Evolutionary conservation across 1,140 invertebrate genomes (phyloP), one percentile per base, ranked within the genome.

Genomic region (Anastrepha ludens): DNA sequence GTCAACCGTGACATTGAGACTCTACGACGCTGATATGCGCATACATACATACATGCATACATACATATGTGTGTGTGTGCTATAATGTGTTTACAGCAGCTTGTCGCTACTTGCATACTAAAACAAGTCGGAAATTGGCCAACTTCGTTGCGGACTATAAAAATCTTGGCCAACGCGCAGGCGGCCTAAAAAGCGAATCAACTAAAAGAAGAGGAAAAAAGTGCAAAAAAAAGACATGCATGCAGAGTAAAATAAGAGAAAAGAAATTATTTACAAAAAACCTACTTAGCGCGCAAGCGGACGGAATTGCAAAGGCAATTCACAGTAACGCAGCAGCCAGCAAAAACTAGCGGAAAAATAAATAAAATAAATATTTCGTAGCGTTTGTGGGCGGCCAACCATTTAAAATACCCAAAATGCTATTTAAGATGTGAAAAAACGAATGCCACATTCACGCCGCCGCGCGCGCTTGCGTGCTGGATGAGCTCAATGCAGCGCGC

Each of bases 1-100:
- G 15, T 15, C 67, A 74, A n/a, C 67, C 67, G 67, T 74, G 67
- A 74, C 67, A 74, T 74, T 74, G 67, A 74, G 67, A 44, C 39
- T 44, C 2, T 74, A 8, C 15, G 67, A 15, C 41, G 39, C 6
- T 44, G 17, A 65, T 29, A 7, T 44, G 41, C 17, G 67, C 15
- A 62, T 13, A 62, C 55, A 58, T 62, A 2, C 4, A 5, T 62
- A 13, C 6, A 8, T 62, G 4, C 15, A 62, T 62, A 62, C 60
- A n/a, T 17, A n/a, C 29, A 6, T 39, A 13, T 65, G 29, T 67
- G 20, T 67, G 29, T 29, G 39, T 67, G 64, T 29, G 20, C 15
- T 6, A 70, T 70, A 11, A 44, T 29, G 9, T 7, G 65, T 29
- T 39, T 41, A 67, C 29, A 3, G n/a, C n/a, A 29, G 29, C 29